Base-by-base conservation (phyloP, 2,888 invertebrate species). In the Himalopsyche tibetana region DNA sequence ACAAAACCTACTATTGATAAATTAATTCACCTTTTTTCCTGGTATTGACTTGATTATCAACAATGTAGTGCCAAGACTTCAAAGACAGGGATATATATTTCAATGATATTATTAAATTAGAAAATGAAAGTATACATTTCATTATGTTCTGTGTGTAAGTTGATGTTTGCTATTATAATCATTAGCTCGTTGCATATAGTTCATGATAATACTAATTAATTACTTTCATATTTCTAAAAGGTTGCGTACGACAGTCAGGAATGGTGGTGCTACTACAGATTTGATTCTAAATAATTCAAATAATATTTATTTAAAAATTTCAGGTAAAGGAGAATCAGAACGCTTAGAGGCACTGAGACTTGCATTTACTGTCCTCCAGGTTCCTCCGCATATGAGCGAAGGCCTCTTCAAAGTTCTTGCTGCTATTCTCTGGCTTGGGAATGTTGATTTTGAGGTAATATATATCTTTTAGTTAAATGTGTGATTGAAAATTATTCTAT, bases 371-470 rank as follows among this genome's bases (percentile, higher is more conserved):
- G 97, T 98, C 69, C 93, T 98, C 63, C 97, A 98, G 92, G 96
- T 98, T 82, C 96, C 97, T 11, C 94, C 95, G 83, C 95, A 95
- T 89, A 97, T 97, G 95, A 97, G 96, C 91, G 97, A 97, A 91
- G 98, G 98, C 0, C 96, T 98, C 89, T 98, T 98, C 90, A 96
- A 96, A 90, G 97, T 97, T 9, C 92, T 98, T 42, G 96, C 97
- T 17, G 97, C 98, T 1, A 97, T 98, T 89, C 92, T 98, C 84
- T 98, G 98, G 98, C 94, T 98, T 55, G 98, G 98, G 51, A 98
- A 98, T 91, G 93, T 98, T 88, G 95, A 94, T 89, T 98, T 98
- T 91, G 95, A 96, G 93, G 95, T 95, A 89, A 89, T 19, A 63
- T 63, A 19, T 63, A 11, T 55, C 0, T 55, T 55, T n/a, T 0